phyloP scores from a whole-genome alignment of 2,888 invertebrate species.

The Heliconius erato region DNA sequence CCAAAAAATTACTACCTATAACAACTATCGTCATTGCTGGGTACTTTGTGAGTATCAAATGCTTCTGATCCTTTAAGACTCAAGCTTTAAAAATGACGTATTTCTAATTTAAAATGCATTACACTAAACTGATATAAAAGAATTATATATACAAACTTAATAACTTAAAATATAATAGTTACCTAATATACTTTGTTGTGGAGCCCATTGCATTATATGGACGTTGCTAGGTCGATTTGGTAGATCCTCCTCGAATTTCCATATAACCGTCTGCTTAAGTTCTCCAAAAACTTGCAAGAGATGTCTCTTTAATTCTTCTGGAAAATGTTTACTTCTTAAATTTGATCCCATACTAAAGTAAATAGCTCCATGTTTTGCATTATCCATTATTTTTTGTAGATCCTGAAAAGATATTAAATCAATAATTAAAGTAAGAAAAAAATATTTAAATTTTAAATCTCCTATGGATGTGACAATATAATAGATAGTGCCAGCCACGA shows the following conservation, averaged over 20 bases:
- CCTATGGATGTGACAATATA: too few relatives aligned
- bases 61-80: too few relatives aligned
- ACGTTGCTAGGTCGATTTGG: slow-evolving; percentile 66
- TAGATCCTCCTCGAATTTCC: slow-evolving; percentile 70
- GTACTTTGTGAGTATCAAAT: too few relatives aligned
- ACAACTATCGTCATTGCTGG: too few relatives aligned
- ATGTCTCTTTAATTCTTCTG: slow-evolving; percentile 57
- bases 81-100: too few relatives aligned
- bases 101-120: too few relatives aligned
- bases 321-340: slow-evolving; percentile 62
- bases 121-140: too few relatives aligned
- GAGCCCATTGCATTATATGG: slow-evolving; percentile 67
- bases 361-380: slow-evolving; percentile 67
- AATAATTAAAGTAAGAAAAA: too few relatives aligned
- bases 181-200: slow-evolving; percentile 68
- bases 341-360: slow-evolving; percentile 75
- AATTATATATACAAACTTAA: too few relatives aligned
- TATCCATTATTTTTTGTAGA: slow-evolving; percentile 65
- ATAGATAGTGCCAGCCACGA: too few relatives aligned
- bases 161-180: slow-evolving; percentile 2
- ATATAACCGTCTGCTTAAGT: slow-evolving; percentile 71
- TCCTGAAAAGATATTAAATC: slow-evolving; percentile 53
- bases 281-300: slow-evolving; percentile 65
- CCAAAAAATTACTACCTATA: too few relatives aligned
- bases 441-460: too few relatives aligned